phyloP scores from a whole-genome alignment of 92 coral and sea anemone species.

The Epizoanthus ramosus region DNA sequence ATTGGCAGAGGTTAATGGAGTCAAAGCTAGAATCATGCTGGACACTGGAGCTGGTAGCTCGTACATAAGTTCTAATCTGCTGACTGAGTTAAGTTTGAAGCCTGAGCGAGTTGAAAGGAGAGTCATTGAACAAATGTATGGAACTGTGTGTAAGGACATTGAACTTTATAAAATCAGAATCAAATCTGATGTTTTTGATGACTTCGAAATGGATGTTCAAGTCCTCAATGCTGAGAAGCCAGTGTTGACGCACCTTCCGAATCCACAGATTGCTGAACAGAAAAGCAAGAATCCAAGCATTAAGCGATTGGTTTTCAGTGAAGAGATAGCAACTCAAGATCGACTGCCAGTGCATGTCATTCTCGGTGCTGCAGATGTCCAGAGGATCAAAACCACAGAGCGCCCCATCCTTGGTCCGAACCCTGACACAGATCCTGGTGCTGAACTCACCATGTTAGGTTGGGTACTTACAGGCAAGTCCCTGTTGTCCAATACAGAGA shows the following conservation, averaged over 20 bases:
- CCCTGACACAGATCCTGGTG: conserved; percentile 68
- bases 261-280: conserved; percentile 50
- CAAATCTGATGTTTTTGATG: conserved; percentile 7
- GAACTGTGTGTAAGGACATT: conserved; percentile 41
- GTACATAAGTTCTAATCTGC: too few relatives aligned
- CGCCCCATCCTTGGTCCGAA: conserved; percentile 50
- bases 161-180: conserved; percentile 50
- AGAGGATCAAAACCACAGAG: conserved; percentile 57
- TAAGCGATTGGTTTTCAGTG: conserved; percentile 53
- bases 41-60: conserved; percentile 74
- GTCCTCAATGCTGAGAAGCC: conserved; percentile 58
- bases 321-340: conserved; percentile 43
- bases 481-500: not conserved
- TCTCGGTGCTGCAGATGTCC: conserved; percentile 60
- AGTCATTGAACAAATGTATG: too few relatives aligned
- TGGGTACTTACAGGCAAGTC: conserved; percentile 55
- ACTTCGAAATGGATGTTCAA: conserved; percentile 44
- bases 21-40: conserved; percentile 54
- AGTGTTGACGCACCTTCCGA: conserved; percentile 49
- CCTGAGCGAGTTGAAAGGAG: too few relatives aligned
- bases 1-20: conserved; percentile 54
- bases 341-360: conserved; percentile 57
- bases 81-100: too few relatives aligned
- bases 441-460: conserved; percentile 64
- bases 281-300: conserved; percentile 44